Evolutionary conservation across 2,888 invertebrate genomes (phyloP).

Genomic region (Harmothoe impar): DNA sequence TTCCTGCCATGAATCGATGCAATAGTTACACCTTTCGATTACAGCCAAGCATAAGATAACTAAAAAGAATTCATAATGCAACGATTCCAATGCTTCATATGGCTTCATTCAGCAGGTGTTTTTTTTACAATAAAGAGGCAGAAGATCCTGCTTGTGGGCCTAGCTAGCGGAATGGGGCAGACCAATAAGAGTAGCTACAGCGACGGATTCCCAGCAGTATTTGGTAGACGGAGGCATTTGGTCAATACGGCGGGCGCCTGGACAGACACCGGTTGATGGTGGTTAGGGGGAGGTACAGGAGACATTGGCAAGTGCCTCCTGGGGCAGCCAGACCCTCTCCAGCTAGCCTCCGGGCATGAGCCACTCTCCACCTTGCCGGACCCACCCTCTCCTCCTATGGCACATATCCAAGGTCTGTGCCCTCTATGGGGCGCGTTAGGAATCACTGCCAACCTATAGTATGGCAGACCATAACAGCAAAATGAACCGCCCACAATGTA

Average conservation of each 20-base stretch:
- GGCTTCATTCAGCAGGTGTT: no score
- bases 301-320: background rate
- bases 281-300: background rate
- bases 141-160: background rate
- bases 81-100: no score
- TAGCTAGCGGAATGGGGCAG: background rate
- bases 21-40: no score
- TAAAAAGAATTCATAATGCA: no score
- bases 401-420: no score
- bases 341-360: background rate
- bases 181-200: background rate
- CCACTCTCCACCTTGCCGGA: background rate
- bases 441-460: no score
- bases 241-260: background rate
- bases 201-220: background rate
- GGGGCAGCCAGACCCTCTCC: background rate
- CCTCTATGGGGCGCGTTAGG: no score
- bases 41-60: no score
- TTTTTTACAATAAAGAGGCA: background rate
- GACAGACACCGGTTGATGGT: constrained; percentile 15
- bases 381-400: background rate
- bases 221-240: background rate
- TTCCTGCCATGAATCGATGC: no score
- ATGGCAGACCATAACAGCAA: no score
- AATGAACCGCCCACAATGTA: no score